A percentile compares a stretch with the other conserved stretches of the same genome.
These are phyloP conservation scores for Dromius quadrimaculatus DNA, from an alignment of 2,888 invertebrate species.

Conservation along the genomic window DNA sequence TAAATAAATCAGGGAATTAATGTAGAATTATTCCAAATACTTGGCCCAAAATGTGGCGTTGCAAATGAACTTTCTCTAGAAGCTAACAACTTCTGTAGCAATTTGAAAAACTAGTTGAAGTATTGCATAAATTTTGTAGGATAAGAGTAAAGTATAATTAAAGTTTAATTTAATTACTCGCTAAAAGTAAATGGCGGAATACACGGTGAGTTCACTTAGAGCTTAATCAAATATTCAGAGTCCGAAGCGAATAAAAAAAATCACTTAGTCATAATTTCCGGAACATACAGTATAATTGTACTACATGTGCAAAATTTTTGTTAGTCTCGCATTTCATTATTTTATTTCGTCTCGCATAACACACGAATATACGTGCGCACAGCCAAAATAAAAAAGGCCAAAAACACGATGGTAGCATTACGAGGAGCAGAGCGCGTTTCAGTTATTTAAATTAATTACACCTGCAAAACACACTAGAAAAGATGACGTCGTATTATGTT, in stretches of 20 bases:
- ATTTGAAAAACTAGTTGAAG: too few relatives aligned
- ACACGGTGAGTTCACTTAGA: constrained; percentile 16
- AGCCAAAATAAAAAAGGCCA: constrained; percentile 29
- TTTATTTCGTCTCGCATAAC: constrained; percentile 28
- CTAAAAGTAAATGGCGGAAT: constrained; percentile 4
- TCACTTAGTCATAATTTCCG: constrained; percentile 41
- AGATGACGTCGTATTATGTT: constrained; percentile 24
- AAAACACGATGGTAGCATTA: constrained; percentile 28
- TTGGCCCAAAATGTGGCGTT: too few relatives aligned
- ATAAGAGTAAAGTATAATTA: neutral
- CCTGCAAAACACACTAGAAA: constrained; percentile 36
- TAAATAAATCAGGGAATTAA: constrained; percentile 47
- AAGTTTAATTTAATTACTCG: neutral
- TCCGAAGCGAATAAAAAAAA: constrained; percentile 24
- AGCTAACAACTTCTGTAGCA: too few relatives aligned
- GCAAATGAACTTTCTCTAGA: too few relatives aligned
- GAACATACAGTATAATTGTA: constrained; percentile 31
- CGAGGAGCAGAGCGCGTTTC: constrained; percentile 3
- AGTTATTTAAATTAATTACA: constrained; percentile 48
- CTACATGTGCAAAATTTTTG: constrained; percentile 38
- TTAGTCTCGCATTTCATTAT: constrained; percentile 38
- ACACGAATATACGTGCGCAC: constrained; percentile 18
- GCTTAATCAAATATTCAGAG: constrained; percentile 32
- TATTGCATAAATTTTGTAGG: too few relatives aligned
- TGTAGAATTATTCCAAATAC: too few relatives aligned